A percentile compares a stretch with the other conserved stretches of the same genome.
phyloP scores from a whole-genome alignment of 2,888 invertebrate species.

The Lochmaea capreae region DNA sequence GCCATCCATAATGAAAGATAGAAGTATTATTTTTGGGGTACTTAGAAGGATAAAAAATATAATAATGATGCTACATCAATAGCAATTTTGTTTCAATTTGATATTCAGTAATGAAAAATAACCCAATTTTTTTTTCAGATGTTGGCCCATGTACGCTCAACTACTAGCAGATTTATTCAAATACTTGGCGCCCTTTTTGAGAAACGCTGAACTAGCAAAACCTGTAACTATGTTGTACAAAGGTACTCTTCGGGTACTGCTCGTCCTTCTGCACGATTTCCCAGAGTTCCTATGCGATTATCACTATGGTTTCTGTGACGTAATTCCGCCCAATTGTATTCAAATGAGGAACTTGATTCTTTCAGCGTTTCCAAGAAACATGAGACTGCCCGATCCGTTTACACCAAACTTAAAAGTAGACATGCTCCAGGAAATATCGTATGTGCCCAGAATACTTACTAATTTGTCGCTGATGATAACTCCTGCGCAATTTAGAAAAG shows the following conservation, averaged over 20 bases:
- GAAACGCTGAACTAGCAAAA: conserved; percentile 96
- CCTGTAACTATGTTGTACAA: conserved; percentile 95
- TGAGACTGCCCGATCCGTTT: conserved; percentile 98
- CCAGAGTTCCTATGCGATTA: conserved; percentile 99
- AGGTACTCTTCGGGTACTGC: conserved; percentile 82
- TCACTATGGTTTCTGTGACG: conserved; percentile 99
- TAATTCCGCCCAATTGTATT: conserved; percentile 98
- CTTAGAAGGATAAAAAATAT: too few species aligned
- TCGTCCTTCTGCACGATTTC: conserved; percentile 97
- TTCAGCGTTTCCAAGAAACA: conserved; percentile 97
- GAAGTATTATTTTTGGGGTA: too few species aligned
- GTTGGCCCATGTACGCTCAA: conserved; percentile 98
- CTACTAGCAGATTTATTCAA: conserved; percentile 95
- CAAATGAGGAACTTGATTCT: conserved; percentile 98
- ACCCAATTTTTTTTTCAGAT: conserved; percentile 58
- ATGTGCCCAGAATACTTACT: conserved; percentile 89
- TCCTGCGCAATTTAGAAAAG: conserved; percentile 90
- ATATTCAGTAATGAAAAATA: neutral
- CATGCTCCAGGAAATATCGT: conserved; percentile 87
- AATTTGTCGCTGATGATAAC: conserved; percentile 90
- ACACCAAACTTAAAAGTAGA: conserved; percentile 97
- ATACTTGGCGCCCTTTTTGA: conserved; percentile 92
- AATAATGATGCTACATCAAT: too few species aligned
- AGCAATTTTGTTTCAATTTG: too few species aligned
- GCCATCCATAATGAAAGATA: too few species aligned